Base-by-base conservation (phyloP, 2,797 vertebrate species). In the Oreonectes daqikongensis region DNA sequence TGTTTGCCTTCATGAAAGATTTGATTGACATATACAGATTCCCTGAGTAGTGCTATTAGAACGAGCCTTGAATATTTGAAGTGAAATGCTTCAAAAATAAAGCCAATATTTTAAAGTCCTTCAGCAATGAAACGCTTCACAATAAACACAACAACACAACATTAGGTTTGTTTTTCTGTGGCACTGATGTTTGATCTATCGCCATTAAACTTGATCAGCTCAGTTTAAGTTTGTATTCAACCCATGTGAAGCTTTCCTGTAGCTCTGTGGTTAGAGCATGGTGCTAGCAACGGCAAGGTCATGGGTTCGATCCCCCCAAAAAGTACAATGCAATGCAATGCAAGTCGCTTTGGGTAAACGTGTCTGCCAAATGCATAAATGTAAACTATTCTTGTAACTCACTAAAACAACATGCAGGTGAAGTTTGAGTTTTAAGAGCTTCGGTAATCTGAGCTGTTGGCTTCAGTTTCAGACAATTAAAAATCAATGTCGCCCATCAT, bases 401-500 rank as follows among this genome's bases (percentile, higher is more conserved):
- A n/a, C n/a, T n/a, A n/a, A n/a, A n/a, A n/a, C n/a, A n/a, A n/a
- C n/a, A n/a, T n/a, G n/a, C n/a, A n/a, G n/a, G n/a, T n/a, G 30
- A 24, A 38, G 48, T 26, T 35, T 38, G 30, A 32, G 18, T 40
- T 53, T 20, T 18, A 24, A 35, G 2, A 55, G 69, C 53, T 42
- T 35, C 35, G 15, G 32, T 40, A 22, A 35, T 83, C 81, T 81
- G 75, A 66, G n/a, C 72, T 79, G 79, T 20, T 50, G n/a, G 20
- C 48, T 50, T 2, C 18, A 50, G 78, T 77, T 75, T 83, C 77
- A 77, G 79, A 79, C 65, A 50, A 91, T 84, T 78, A 86, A 84
- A 72, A 86, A 91, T 92, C 91, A 15, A 91, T 90, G 72, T 65
- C 78, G 8, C 77, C 18, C 76, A 72, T 75, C 24, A 75, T 71